A percentile compares a stretch with the other conserved stretches of the same genome.
phyloP scores from a whole-genome alignment of 2,797 vertebrate species.

The Agapornis canus region DNA sequence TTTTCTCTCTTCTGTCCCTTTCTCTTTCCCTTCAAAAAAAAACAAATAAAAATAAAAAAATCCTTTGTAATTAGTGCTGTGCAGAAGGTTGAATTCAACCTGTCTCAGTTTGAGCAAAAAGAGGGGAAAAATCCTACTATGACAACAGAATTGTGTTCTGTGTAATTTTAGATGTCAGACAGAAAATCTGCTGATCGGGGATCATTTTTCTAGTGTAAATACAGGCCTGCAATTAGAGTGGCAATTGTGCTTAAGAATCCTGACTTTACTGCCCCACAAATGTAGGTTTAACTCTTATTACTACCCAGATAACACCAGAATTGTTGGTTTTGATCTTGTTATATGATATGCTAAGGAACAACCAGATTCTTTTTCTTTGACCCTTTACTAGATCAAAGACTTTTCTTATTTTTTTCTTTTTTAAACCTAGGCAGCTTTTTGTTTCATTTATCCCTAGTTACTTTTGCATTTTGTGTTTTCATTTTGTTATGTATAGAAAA shows the following conservation, averaged over 20 bases:
- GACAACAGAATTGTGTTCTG: neutral
- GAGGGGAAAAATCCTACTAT: rapidly evolving
- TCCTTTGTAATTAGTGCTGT: neutral
- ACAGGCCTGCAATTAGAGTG: neutral
- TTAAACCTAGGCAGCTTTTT: neutral
- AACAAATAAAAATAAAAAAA: too few relatives aligned
- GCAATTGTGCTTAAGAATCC: neutral
- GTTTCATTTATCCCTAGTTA: neutral
- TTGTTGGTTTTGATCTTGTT: neutral
- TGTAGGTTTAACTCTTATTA: neutral
- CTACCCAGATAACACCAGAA: neutral
- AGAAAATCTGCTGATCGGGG: neutral
- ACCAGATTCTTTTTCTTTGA: neutral
- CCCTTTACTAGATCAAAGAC: neutral
- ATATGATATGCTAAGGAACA: neutral
- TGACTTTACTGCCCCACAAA: neutral
- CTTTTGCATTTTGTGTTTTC: slow-evolving; percentile 45
- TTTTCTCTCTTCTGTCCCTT: neutral
- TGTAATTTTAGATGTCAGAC: neutral
- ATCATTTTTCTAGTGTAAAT: neutral
- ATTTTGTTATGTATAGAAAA: slow-evolving; percentile 51
- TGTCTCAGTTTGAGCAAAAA: neutral
- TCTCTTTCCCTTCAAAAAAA: neutral
- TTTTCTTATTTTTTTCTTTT: neutral
- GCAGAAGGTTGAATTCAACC: neutral